Base-by-base conservation (phyloP, 2,113 vertebrate genomes). In the Scopus umbretta region DNA sequence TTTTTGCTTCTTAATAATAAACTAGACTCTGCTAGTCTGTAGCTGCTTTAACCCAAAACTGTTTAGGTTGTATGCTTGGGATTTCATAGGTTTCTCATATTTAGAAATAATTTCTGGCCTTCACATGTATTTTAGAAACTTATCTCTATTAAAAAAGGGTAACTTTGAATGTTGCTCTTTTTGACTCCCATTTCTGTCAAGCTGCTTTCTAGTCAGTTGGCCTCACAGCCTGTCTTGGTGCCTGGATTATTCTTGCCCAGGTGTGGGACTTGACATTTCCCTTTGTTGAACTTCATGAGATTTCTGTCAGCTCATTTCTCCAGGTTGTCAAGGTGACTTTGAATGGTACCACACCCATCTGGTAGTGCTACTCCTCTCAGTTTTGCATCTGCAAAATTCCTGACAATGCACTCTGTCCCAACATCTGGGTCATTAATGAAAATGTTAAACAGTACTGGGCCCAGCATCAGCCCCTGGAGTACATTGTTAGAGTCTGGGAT, bases 81-180 rank as follows among this genome's bases (percentile, higher is more conserved):
- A 65, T 66, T 91, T 85, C 8, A 14, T 20, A 66, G 5, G 7
- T 1, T 78, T 94, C 25, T 55, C 19, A 32, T 22, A 45, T 56
- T 81, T 59, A 71, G 22, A 18, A 90, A 55, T 9, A 53, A 61
- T 49, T 58, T 82, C 13, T 88, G 17, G 4, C 29, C 22, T 68
- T 74, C 18, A 14, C 45, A 62, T 22, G 5, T 36, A 19, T 81
- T 81, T 95, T 49, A 56, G 25, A 96, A 68, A 47, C 13, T 13
- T 49, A 12, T 14, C 5, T 18, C 23, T 56, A 27, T 71, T 55
- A 34, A 53, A 80, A 73, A 62, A 53, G 0, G 0, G 5, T 14
- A n/a, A 50, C 3, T 65, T 56, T 11, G 13, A 56, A n/a, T 11
- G 7, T 27, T 86, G 3, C 59, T 61, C 30, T 58, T 84, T 88